Evolutionary conservation across 2,888 invertebrate genomes (phyloP), one percentile per base, ranked within the genome.

Genomic region (Tiliacea citrago): DNA sequence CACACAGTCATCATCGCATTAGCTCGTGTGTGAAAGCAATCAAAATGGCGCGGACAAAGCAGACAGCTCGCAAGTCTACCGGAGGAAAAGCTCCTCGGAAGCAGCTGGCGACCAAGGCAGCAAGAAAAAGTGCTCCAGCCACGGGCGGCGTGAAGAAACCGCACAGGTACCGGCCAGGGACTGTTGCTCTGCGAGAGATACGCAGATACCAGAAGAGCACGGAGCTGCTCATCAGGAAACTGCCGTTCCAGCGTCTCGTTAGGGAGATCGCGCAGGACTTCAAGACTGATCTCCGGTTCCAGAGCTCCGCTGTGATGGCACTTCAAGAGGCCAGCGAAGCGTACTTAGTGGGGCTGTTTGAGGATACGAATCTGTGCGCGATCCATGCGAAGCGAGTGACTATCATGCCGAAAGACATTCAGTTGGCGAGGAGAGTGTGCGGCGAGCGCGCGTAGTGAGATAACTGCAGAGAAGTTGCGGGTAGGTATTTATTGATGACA

Each of bases 351-450:
- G 97, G 98, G 16, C 93, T 98, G 0, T 98, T 98, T 89, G 98
- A 98, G 91, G 98, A 98, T 88, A 98, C 98, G 45, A 98, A 98
- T 91, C 93, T 98, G 87, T 98, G 98, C 91, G 98, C 98, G 55
- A 98, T 98, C 85, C 98, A 98, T 88, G 98, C 95, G 0, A 95
- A 93, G 61, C 84, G 95, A 4, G 95, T 96, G 0, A 96, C 95
- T 0, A 95, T 95, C 0, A 95, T 95, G 95, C 95, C 95, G 0
- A 95, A 94, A 55, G 95, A 95, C 78, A 92, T 95, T 0, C 95
- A 95, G 82, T 71, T 95, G 24, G 95, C 95, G 7, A 84, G 95
- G 55, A 81, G 95, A 65, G 93, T 95, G 0, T 89, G 95, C 1
- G 95, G 95, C 0, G 95, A 95, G 74, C 83, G 95, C 8, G 93